phyloP scores from a whole-genome alignment of 2,113 vertebrate genomes.

The Meles meles region DNA sequence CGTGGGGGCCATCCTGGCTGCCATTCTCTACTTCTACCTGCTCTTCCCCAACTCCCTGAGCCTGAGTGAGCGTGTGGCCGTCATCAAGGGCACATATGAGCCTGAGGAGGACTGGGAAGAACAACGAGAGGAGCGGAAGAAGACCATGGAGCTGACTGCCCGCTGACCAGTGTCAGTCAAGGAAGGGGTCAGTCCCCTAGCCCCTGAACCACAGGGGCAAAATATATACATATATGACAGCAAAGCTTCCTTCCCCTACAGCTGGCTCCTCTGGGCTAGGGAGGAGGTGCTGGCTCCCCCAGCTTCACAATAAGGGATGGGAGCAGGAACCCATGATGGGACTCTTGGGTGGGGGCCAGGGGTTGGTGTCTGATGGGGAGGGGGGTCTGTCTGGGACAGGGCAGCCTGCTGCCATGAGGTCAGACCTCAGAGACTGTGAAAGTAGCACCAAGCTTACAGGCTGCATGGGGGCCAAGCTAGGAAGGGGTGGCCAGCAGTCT shows the following conservation, averaged over 20 bases:
- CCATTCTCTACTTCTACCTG: constrained; percentile 86
- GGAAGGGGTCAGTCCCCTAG: background rate
- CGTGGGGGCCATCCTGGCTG: constrained; percentile 82
- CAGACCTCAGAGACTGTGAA: background rate
- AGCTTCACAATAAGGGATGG: background rate
- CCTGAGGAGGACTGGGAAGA: constrained; percentile 86
- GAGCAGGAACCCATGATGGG: background rate
- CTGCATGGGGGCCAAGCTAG: background rate
- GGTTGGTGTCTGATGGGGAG: background rate
- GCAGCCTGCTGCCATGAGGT: background rate
- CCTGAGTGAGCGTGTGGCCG: constrained; percentile 81
- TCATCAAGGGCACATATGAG: constrained; percentile 85
- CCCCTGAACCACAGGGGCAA: background rate
- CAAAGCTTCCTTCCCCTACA: background rate
- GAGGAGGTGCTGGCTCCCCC: background rate
- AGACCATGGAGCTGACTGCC: constrained; percentile 84
- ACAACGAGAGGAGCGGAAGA: constrained; percentile 81
- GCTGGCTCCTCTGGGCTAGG: background rate
- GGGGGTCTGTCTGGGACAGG: background rate
- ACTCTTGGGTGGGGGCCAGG: background rate
- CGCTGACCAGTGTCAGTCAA: constrained; percentile 47
- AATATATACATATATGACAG: background rate
- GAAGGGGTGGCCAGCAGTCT: background rate
- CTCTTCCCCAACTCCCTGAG: constrained; percentile 84
- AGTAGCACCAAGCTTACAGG: background rate